Base-by-base conservation (phyloP, 2,888 invertebrate species). In the Drosophila mulleri region DNA sequence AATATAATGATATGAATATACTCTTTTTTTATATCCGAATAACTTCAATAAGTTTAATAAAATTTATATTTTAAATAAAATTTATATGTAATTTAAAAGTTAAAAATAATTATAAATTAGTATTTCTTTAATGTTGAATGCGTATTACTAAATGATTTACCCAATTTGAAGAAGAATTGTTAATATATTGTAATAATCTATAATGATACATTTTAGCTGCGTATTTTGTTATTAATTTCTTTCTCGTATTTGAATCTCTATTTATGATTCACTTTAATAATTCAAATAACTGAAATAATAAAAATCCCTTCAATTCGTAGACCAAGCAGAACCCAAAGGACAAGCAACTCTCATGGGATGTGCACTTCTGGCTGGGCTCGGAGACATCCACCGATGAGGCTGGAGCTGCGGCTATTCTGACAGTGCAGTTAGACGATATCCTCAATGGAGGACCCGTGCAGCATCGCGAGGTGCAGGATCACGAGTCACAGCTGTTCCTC, bases 291-390 rank as follows among this genome's bases (percentile, higher is more conserved):
- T n/a, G n/a, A n/a, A n/a, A n/a, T n/a, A n/a, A n/a, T n/a, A n/a
- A n/a, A n/a, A n/a, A n/a, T n/a, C n/a, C n/a, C n/a, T n/a, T n/a
- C 29, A 18, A 9, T 44, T 69, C 29, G 47, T 92, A 97, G 97
- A 96, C 97, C 1, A 95, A 95, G 89, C 93, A 95, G 59, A 94
- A 94, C 61, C 95, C 94, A 85, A 95, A 95, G 85, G 94, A 94
- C 67, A 95, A 95, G 82, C 93, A 94, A n/a, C 92, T 96, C 14
- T 94, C 94, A 29, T 97, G 97, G 96, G 96, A 98, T 91, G 95
- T 97, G 57, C 97, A 97, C 92, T 98, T 96, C 93, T 98, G 98
- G 98, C 94, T 98, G 47, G 98, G 98, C 41, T 95, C 95, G 47
- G 94, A 96, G 88, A 96, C 97, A 0, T 94, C 95, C 0, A 96